These are phyloP conservation scores for Brachypteracias leptosomus DNA, from an alignment of 2,113 vertebrate genomes.

Conservation along the genomic window DNA sequence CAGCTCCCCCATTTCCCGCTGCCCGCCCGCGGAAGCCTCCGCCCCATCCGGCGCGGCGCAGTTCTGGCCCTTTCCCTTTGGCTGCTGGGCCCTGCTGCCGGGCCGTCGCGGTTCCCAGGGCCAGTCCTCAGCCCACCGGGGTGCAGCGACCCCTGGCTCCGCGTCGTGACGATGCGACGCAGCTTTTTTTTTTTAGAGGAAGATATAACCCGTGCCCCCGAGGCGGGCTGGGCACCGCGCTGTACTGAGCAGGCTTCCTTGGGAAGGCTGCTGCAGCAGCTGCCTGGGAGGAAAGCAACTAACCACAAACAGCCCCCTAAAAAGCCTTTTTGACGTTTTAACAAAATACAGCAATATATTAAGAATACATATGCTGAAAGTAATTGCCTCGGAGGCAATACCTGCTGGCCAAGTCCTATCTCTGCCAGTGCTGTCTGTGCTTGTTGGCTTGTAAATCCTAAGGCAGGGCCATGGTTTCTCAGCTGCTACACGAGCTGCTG, in stretches of 20 bases:
- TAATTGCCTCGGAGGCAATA: fast-evolving
- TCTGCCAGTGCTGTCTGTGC: background rate
- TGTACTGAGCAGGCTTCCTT: background rate
- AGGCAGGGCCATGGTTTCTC: no score
- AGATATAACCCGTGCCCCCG: background rate
- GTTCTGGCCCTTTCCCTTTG: no score
- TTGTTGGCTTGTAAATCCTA: no score
- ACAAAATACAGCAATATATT: background rate
- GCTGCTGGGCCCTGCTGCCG: no score
- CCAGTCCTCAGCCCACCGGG: background rate
- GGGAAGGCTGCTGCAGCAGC: background rate
- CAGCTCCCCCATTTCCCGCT: background rate
- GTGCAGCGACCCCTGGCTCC: background rate
- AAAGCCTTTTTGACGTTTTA: background rate
- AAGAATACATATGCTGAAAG: background rate
- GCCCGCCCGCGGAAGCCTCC: background rate
- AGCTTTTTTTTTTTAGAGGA: no score
- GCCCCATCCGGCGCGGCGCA: slow-evolving; percentile 15
- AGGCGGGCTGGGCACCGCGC: background rate
- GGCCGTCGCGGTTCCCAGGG: background rate
- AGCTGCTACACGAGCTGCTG: background rate
- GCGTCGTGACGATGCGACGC: no score
- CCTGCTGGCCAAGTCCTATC: background rate
- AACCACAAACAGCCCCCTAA: background rate
- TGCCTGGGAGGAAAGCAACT: background rate